Percentiles rank a stretch among this genome's conserved stretches.
Evolutionary conservation across 2,888 invertebrate species (phyloP).

Genomic region (Hipparchia sbordonii): DNA sequence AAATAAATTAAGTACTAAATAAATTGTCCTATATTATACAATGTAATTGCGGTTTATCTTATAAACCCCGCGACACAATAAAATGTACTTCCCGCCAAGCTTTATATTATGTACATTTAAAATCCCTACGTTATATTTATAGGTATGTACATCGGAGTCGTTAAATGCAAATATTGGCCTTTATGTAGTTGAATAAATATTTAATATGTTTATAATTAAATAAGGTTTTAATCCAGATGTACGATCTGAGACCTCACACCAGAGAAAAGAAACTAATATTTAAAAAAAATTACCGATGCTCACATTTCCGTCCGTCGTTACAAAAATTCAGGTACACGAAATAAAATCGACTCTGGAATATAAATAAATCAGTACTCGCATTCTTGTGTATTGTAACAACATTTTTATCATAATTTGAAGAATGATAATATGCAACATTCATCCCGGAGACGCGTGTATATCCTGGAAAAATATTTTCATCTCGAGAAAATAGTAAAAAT

Average conservation of each 20-base stretch:
- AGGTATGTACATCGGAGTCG: conserved; percentile 44
- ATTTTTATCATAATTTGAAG: too few relatives aligned
- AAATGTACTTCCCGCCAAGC: conserved; percentile 60
- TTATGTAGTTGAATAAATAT: conserved; percentile 8
- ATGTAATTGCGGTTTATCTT: conserved; percentile 67
- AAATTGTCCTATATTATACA: conserved; percentile 63
- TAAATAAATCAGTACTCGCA: background rate
- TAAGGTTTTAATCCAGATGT: background rate
- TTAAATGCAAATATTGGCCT: conserved; percentile 28
- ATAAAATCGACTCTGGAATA: conserved; percentile 18
- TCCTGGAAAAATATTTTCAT: too few relatives aligned
- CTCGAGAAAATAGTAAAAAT: too few relatives aligned
- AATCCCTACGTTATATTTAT: conserved; percentile 35
- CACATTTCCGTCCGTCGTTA: background rate
- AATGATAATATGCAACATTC: too few relatives aligned
- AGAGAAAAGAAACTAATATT: too few relatives aligned
- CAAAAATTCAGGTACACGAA: conserved; percentile 29
- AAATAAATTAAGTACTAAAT: conserved; percentile 78
- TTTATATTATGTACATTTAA: conserved; percentile 57
- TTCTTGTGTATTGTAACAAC: background rate
- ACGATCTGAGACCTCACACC: background rate
- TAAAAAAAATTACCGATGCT: too few relatives aligned
- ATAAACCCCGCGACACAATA: conserved; percentile 61
- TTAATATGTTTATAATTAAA: background rate
- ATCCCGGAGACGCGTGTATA: too few relatives aligned